Evolutionary conservation across 1,140 invertebrate genomes (phyloP).

Genomic region (Tachypleus tridentatus): DNA sequence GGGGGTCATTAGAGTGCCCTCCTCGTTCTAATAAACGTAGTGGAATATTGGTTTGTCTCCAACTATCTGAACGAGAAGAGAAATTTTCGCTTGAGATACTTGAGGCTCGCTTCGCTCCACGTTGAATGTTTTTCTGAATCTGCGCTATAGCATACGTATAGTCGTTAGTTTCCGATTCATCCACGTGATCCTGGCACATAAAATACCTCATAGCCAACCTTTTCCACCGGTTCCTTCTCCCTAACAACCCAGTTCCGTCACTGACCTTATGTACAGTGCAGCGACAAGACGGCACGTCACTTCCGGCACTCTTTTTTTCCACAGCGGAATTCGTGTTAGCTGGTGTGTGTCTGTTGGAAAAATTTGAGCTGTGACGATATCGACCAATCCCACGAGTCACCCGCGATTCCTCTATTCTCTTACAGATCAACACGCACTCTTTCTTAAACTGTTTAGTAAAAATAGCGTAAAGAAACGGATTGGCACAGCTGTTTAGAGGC

Average conservation of each 20-base stretch:
- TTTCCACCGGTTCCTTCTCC: conserved; percentile 26
- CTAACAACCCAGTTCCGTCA: not conserved
- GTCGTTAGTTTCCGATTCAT: conserved; percentile 3
- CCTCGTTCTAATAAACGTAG: conserved; percentile 33
- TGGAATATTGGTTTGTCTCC: conserved; percentile 48
- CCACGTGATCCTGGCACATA: conserved; percentile 7
- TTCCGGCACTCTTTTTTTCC: conserved; percentile 17
- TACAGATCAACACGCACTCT: conserved; percentile 86
- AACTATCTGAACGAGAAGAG: conserved; percentile 66
- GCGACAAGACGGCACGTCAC: conserved; percentile 2
- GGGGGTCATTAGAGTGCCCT: not conserved
- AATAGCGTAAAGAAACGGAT: conserved; percentile 93
- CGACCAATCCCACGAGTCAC: conserved; percentile 48
- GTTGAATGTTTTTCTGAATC: conserved; percentile 47
- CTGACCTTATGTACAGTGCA: not conserved
- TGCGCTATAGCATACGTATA: conserved; percentile 30
- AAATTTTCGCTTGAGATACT: conserved; percentile 72
- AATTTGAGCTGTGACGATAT: conserved; percentile 71
- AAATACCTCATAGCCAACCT: conserved; percentile 14
- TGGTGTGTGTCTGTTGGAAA: conserved; percentile 66
- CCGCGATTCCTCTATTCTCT: conserved; percentile 79
- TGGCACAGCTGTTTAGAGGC: conserved; percentile 90
- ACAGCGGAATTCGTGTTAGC: conserved; percentile 72
- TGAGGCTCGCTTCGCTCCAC: conserved; percentile 40
- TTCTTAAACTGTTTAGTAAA: conserved; percentile 96